Evolutionary conservation across 2,113 vertebrate genomes (phyloP).

Genomic region (Toxostoma redivivum): DNA sequence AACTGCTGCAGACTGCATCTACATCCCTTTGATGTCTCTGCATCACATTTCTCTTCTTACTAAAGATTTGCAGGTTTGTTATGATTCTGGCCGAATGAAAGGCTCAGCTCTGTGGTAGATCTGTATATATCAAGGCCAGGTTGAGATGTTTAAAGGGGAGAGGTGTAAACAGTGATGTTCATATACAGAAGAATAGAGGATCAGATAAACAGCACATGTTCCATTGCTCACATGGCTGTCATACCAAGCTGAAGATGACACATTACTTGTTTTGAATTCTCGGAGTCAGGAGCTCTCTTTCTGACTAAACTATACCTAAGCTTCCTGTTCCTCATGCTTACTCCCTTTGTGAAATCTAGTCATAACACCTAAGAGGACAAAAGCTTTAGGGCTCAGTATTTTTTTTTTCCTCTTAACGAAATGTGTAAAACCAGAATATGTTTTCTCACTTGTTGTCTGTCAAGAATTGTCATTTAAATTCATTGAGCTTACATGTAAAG

Average conservation of each 20-base stretch:
- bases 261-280: constrained; percentile 8
- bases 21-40: neutral
- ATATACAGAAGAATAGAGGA: neutral
- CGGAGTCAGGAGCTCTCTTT: neutral
- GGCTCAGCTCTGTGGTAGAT: neutral
- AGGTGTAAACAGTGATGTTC: neutral
- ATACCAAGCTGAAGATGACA: neutral
- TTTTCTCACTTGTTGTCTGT: neutral
- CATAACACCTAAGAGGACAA: neutral
- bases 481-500: neutral
- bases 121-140: neutral
- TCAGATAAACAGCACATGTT: constrained; percentile 7
- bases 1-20: neutral
- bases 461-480: neutral
- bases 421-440: neutral
- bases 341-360: neutral
- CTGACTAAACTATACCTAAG: constrained; percentile 27
- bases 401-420: neutral
- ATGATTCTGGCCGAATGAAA: neutral
- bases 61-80: neutral
- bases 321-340: neutral
- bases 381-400: neutral
- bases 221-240: neutral
- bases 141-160: neutral
- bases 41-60: neutral